These are phyloP conservation scores for Cirrhinus molitorella DNA, from an alignment of 2,797 vertebrate genomes.

Conservation along the genomic window DNA sequence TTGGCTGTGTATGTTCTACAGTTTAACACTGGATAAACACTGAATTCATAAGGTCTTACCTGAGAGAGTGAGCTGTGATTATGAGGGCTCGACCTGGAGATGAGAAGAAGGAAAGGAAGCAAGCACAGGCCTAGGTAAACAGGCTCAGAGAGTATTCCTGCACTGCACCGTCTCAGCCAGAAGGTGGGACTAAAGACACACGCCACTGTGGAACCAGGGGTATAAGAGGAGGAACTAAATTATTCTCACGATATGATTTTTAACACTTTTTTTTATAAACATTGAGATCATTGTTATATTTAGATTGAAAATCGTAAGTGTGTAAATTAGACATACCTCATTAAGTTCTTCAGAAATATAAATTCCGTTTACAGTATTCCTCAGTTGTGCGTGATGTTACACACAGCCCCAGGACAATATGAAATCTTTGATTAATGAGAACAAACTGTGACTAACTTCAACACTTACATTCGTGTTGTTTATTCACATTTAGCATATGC, in stretches of 20 bases:
- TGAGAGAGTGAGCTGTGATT: background rate
- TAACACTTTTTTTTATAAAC: background rate
- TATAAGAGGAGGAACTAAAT: background rate
- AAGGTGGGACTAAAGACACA: constrained; percentile 13
- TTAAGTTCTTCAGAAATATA: background rate
- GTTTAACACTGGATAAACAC: background rate
- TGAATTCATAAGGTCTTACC: background rate
- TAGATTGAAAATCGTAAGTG: background rate
- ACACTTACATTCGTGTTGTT: background rate
- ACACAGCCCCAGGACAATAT: background rate
- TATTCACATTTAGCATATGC: background rate
- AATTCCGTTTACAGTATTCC: background rate
- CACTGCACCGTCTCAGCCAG: constrained; percentile 18
- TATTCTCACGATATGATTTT: background rate
- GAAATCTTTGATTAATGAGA: background rate
- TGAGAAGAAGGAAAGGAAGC: background rate
- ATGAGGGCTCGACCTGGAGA: background rate
- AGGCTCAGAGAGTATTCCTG: background rate
- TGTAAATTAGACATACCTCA: background rate
- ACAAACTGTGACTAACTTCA: background rate
- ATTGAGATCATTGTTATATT: background rate
- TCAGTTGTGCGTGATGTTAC: background rate
- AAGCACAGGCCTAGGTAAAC: constrained; percentile 15
- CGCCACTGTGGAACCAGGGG: constrained; percentile 12
- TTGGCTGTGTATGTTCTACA: background rate